These are phyloP conservation scores for Aleiodes sp. DNA, from an alignment of 1,140 invertebrate genomes.

Conservation along the genomic window DNA sequence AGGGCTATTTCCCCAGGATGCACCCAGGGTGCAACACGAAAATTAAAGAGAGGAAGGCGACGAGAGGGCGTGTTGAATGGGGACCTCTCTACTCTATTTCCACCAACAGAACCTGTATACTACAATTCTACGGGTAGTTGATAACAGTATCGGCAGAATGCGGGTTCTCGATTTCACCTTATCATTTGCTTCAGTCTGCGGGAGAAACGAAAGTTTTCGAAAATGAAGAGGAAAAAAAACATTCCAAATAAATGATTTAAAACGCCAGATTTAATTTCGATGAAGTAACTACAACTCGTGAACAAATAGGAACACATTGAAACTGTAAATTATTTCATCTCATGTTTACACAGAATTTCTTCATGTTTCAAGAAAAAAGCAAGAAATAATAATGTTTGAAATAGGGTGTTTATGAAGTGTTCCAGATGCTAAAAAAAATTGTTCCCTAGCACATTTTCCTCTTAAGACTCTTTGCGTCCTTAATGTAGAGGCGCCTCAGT, in stretches of 20 bases:
- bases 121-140: conserved; percentile 28
- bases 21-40: not conserved
- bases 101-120: conserved; percentile 9
- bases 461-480: not conserved
- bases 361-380: not conserved
- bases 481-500: conserved; percentile 2
- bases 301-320: too few species aligned
- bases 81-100: conserved; percentile 6
- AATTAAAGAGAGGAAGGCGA: not conserved
- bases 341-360: not conserved
- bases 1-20: not conserved
- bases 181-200: not conserved
- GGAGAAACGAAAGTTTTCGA: not conserved
- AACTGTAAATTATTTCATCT: too few species aligned
- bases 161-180: conserved; percentile 28
- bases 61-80: conserved; percentile 16
- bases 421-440: conserved; percentile 25
- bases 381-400: not conserved
- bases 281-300: too few species aligned
- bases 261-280: not conserved
- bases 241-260: not conserved
- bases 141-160: conserved; percentile 31
- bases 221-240: not conserved
- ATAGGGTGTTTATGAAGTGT: not conserved
- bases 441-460: conserved; percentile 10